phyloP scores from a whole-genome alignment of 2,797 vertebrate genomes.

The Intellagama lesueurii region DNA sequence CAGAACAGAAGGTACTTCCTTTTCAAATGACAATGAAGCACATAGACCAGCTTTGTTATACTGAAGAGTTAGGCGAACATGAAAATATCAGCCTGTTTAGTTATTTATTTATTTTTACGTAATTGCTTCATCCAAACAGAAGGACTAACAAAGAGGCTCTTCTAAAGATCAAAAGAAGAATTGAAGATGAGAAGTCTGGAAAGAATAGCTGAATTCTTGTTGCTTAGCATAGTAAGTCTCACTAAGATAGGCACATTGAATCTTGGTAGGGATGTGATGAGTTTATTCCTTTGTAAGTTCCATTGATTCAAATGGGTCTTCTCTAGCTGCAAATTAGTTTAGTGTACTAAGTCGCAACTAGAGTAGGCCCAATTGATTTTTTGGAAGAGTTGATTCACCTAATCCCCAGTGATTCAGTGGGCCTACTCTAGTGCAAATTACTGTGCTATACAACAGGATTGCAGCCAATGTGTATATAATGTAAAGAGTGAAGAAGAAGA shows the following conservation, averaged over 20 bases:
- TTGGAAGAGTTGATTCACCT: too few species aligned
- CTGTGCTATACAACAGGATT: neutral
- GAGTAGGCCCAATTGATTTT: too few species aligned
- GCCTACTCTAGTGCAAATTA: too few species aligned
- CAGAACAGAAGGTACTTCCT: conserved; percentile 34
- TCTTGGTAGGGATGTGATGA: too few species aligned
- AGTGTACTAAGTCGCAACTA: too few species aligned
- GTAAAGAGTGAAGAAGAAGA: too few species aligned
- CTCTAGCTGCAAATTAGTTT: too few species aligned
- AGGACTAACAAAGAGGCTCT: neutral
- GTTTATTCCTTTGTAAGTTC: too few species aligned
- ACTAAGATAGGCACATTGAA: too few species aligned
- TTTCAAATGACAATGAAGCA: conserved; percentile 57
- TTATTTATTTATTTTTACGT: conserved; percentile 49
- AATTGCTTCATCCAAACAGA: conserved; percentile 25
- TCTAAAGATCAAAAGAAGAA: neutral
- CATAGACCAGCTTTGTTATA: conserved; percentile 21
- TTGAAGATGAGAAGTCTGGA: neutral
- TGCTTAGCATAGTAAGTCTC: too few species aligned
- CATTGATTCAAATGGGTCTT: neutral
- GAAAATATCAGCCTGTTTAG: conserved; percentile 17
- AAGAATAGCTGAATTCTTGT: too few species aligned
- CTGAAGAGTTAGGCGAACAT: conserved; percentile 8
- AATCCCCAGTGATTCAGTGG: too few species aligned
- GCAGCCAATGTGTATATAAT: neutral